phyloP scores from a whole-genome alignment of 2,113 vertebrate genomes.

The Ariopsis seemanni region DNA sequence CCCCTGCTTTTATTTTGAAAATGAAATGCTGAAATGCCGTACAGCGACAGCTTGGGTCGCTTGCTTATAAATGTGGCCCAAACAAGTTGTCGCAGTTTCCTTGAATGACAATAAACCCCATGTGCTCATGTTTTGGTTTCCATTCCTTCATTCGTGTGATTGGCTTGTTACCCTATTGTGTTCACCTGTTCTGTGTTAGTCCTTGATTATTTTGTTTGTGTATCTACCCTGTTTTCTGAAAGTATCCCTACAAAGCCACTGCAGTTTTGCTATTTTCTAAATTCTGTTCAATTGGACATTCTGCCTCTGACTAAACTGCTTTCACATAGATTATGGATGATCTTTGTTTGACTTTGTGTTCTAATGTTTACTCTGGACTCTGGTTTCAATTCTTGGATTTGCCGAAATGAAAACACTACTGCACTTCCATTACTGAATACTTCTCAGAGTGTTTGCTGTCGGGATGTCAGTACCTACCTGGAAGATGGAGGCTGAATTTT shows the following conservation, averaged over 20 bases:
- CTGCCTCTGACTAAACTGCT: neutral
- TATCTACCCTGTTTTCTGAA: neutral
- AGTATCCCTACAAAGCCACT: neutral
- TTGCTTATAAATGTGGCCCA: neutral
- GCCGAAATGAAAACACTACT: neutral
- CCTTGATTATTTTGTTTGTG: neutral
- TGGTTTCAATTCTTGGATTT: neutral
- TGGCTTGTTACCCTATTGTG: neutral
- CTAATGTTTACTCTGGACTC: too few relatives aligned
- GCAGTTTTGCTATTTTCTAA: neutral
- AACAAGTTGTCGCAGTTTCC: neutral
- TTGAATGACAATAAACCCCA: neutral
- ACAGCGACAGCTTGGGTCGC: neutral
- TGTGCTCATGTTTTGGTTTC: neutral
- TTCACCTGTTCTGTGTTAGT: neutral
- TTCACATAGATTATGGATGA: neutral
- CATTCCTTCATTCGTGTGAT: neutral
- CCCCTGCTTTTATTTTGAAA: neutral
- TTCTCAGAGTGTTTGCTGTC: neutral
- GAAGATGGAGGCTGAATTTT: neutral
- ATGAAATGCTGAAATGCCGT: neutral
- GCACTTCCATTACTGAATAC: neutral
- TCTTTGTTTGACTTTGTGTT: neutral
- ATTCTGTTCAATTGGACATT: neutral
- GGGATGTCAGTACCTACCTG: neutral